Conservation (phyloP, 2,888 invertebrate species). For the Ichneumoninae sp. region DNA sequence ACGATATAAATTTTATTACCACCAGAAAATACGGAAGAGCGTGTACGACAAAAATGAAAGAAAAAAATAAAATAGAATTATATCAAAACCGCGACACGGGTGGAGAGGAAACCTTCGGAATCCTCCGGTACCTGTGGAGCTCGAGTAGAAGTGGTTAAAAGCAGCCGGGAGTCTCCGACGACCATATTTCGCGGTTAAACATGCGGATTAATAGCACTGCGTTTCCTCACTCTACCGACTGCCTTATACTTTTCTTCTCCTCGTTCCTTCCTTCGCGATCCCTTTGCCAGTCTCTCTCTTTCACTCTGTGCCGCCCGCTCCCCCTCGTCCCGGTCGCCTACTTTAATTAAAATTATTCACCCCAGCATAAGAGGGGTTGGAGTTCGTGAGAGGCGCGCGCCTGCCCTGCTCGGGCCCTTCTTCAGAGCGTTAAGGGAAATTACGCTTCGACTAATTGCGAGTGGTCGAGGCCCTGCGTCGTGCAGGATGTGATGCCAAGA, state of each 20-base stretch:
- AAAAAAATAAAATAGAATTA: background rate
- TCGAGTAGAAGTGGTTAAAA: constrained; percentile 30
- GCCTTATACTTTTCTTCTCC: constrained; percentile 43
- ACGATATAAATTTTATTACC: background rate
- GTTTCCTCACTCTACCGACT: constrained; percentile 26
- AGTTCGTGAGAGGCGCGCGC: constrained; percentile 33
- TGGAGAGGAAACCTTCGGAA: constrained; percentile 16
- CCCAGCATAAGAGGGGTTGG: constrained; percentile 55
- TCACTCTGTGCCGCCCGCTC: constrained; percentile 1
- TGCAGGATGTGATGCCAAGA: constrained; percentile 58
- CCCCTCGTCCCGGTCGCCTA: constrained; percentile 52
- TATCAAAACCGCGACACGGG: background rate
- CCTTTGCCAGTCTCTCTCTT: constrained; percentile 20
- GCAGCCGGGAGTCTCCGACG: constrained; percentile 4
- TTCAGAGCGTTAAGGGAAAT: constrained; percentile 53
- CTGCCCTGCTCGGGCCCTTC: constrained; percentile 2
- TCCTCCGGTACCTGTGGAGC: constrained; percentile 40
- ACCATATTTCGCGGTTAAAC: constrained; percentile 64
- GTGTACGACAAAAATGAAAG: background rate
- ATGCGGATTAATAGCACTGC: constrained; percentile 68
- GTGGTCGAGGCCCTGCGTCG: constrained; percentile 51
- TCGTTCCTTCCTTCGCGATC: constrained; percentile 32
- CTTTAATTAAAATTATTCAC: constrained; percentile 67
- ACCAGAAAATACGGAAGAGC: background rate
- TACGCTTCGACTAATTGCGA: constrained; percentile 67